These are phyloP conservation scores for Whitmania pigra DNA, from an alignment of 1,140 invertebrate species.

Conservation along the genomic window DNA sequence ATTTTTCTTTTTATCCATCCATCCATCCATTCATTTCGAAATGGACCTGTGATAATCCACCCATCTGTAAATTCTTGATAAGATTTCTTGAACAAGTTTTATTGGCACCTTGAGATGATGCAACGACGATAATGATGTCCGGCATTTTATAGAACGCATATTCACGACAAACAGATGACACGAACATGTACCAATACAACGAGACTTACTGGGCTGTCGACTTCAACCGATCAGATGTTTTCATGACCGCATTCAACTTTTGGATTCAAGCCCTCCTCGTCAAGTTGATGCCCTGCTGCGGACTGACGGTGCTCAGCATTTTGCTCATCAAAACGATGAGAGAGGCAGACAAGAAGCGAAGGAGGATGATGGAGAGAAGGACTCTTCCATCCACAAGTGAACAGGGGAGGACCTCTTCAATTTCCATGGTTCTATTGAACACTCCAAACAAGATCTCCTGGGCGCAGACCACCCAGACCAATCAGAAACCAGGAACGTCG, in stretches of 20 bases:
- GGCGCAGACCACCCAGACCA: no score
- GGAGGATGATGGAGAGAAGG: not conserved
- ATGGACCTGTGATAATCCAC: no score
- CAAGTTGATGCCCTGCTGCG: constrained; percentile 67
- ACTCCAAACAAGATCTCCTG: no score
- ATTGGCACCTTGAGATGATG: no score
- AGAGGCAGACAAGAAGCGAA: constrained; percentile 24
- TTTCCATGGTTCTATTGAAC: no score
- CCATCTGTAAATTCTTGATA: no score
- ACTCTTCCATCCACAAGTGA: no score
- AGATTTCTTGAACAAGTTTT: no score
- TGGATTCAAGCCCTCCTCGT: constrained; percentile 77
- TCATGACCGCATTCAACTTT: constrained; percentile 59
- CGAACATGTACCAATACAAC: not conserved
- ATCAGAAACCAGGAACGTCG: no score
- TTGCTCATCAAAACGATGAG: constrained; percentile 54
- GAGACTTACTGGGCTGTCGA: constrained; percentile 43
- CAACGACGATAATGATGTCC: not conserved
- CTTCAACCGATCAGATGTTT: constrained; percentile 46
- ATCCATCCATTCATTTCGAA: no score
- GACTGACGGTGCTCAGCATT: constrained; percentile 67
- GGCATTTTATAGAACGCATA: not conserved
- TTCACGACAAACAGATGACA: not conserved
- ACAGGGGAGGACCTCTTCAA: no score
- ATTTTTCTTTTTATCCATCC: no score